Percentiles rank a stretch among this genome's conserved stretches.
Conservation (phyloP, 2,113 vertebrate species). For the Halichoerus grypus region DNA sequence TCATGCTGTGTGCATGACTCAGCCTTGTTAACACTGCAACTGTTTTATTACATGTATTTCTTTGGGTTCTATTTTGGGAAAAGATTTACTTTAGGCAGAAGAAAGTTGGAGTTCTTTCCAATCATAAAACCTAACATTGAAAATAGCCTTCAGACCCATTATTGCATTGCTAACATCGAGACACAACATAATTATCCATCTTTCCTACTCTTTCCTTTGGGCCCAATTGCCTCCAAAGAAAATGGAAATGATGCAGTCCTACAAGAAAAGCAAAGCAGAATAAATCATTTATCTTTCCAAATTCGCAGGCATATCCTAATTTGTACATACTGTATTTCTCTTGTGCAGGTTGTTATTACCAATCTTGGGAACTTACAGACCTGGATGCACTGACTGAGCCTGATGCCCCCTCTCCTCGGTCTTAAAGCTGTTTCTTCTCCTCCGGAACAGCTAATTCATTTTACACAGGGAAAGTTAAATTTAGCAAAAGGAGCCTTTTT, state of each 20-base stretch:
- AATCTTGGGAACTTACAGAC: not conserved
- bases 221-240: not conserved
- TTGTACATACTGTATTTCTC: not conserved
- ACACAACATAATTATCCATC: not conserved
- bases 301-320: not conserved
- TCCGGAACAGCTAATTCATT: conserved; percentile 52
- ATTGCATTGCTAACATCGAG: not conserved
- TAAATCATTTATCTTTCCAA: not conserved
- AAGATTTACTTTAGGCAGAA: not conserved
- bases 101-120: not conserved
- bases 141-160: conserved; percentile 37
- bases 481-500: conserved; percentile 73
- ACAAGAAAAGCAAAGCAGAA: not conserved
- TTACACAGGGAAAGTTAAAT: conserved; percentile 70
- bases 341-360: not conserved
- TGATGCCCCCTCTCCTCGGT: not conserved
- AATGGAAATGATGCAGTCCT: not conserved
- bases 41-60: not conserved
- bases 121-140: conserved; percentile 8
- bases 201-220: not conserved
- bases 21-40: conserved; percentile 1
- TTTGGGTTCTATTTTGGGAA: conserved; percentile 36
- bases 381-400: not conserved
- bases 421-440: conserved; percentile 10
- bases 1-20: conserved; percentile 76